phyloP scores from a whole-genome alignment of 2,888 invertebrate genomes.

The Thymelicus sylvestris region DNA sequence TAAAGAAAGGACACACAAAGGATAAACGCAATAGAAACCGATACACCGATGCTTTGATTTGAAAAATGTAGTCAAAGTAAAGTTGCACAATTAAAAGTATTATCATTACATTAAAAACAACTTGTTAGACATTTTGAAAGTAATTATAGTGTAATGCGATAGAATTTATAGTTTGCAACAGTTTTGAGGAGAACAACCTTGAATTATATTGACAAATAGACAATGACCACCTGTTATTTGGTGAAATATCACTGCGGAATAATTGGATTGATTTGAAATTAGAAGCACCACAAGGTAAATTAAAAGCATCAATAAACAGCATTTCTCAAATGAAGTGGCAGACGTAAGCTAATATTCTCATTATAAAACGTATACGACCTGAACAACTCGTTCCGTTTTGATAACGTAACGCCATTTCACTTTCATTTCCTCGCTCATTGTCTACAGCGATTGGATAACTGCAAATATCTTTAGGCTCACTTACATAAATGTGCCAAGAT shows the following conservation, averaged over 20 bases:
- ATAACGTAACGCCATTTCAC: slow-evolving; percentile 77
- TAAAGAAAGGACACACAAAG: too few species aligned
- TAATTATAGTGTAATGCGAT: not conserved
- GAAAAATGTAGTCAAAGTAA: too few species aligned
- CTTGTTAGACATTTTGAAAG: not conserved
- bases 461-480: slow-evolving; percentile 72
- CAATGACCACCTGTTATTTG: too few species aligned
- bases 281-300: not conserved
- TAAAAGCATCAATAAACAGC: not conserved
- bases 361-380: slow-evolving; percentile 29
- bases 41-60: too few species aligned
- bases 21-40: too few species aligned
- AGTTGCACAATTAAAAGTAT: too few species aligned
- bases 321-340: not conserved
- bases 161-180: not conserved
- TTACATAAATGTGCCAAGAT: slow-evolving; percentile 69
- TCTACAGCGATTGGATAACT: slow-evolving; percentile 79
- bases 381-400: slow-evolving; percentile 61
- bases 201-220: not conserved
- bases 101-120: too few species aligned
- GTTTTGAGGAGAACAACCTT: not conserved
- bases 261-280: not conserved
- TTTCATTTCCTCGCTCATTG: slow-evolving; percentile 82
- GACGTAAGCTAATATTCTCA: slow-evolving; percentile 4
- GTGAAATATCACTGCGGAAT: not conserved